Conservation (phyloP, 2,113 vertebrate genomes). For the Beaufortia kweichowensis region DNA sequence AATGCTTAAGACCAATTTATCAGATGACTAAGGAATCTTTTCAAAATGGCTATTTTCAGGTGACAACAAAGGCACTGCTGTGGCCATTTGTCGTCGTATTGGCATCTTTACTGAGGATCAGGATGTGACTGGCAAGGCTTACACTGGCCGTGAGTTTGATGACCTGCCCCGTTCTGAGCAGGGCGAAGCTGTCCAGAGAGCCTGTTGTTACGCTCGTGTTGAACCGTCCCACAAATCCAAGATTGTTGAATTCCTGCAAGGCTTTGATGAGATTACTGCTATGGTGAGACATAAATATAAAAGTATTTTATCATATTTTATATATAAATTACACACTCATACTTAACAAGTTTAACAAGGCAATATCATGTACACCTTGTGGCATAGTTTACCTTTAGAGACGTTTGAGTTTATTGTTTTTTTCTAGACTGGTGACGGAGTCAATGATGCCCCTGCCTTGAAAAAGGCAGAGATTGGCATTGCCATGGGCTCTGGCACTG, state of each 20-base stretch:
- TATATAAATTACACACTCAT: neutral
- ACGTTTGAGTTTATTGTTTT: neutral
- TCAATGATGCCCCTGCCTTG: slow-evolving; percentile 79
- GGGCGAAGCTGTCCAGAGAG: slow-evolving; percentile 69
- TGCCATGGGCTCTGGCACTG: slow-evolving; percentile 82
- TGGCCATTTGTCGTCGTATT: slow-evolving; percentile 78
- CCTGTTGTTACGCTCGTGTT: slow-evolving; percentile 90
- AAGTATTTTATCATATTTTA: too few relatives aligned
- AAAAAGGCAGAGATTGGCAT: slow-evolving; percentile 95
- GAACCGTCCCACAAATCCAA: slow-evolving; percentile 95
- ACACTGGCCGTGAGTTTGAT: slow-evolving; percentile 78
- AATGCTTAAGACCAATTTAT: neutral
- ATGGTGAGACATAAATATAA: slow-evolving; percentile 78
- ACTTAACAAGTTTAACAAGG: neutral
- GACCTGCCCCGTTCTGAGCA: slow-evolving; percentile 71
- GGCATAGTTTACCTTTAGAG: neutral
- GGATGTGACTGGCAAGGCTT: slow-evolving; percentile 71
- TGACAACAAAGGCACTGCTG: slow-evolving; percentile 82
- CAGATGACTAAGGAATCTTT: neutral
- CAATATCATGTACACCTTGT: neutral
- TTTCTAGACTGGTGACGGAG: slow-evolving; percentile 76
- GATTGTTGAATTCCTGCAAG: slow-evolving; percentile 92
- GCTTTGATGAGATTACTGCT: slow-evolving; percentile 88
- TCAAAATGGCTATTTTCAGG: slow-evolving; percentile 62
- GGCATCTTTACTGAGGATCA: slow-evolving; percentile 74